Evolutionary conservation across 2,113 vertebrate species (phyloP).

Genomic region (Thinocorus orbignyianus): DNA sequence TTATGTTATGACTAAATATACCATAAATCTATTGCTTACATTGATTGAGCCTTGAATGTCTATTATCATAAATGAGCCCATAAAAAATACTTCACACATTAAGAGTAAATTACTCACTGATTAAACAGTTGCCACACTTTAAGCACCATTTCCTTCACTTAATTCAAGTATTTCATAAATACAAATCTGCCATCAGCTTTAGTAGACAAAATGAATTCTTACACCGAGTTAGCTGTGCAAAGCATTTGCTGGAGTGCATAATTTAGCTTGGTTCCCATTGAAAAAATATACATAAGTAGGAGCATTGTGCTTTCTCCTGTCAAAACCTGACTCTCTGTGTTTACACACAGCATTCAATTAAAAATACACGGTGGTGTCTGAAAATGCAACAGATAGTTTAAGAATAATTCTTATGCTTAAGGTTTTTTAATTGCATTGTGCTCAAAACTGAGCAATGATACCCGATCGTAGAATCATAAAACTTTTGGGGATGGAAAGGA

Average conservation of each 20-base stretch:
- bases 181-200: constrained; percentile 30
- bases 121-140: constrained; percentile 48
- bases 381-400: not conserved
- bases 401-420: not conserved
- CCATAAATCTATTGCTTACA: constrained; percentile 10
- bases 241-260: not conserved
- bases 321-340: not conserved
- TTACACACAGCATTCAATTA: not conserved
- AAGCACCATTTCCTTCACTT: constrained; percentile 26
- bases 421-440: not conserved
- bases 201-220: constrained; percentile 17
- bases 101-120: constrained; percentile 45
- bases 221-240: not conserved
- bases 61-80: constrained; percentile 42
- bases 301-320: not conserved
- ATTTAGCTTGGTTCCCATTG: not conserved
- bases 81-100: constrained; percentile 33
- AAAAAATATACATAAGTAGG: not conserved
- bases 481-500: not conserved
- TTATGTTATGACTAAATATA: constrained; percentile 27
- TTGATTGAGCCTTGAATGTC: constrained; percentile 15
- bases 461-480: not conserved
- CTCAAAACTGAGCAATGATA: not conserved
- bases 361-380: not conserved
- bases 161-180: constrained; percentile 50